Evolutionary conservation across 92 coral and sea anemone species (phyloP).

Genomic region (Pocillopora meandrina): DNA sequence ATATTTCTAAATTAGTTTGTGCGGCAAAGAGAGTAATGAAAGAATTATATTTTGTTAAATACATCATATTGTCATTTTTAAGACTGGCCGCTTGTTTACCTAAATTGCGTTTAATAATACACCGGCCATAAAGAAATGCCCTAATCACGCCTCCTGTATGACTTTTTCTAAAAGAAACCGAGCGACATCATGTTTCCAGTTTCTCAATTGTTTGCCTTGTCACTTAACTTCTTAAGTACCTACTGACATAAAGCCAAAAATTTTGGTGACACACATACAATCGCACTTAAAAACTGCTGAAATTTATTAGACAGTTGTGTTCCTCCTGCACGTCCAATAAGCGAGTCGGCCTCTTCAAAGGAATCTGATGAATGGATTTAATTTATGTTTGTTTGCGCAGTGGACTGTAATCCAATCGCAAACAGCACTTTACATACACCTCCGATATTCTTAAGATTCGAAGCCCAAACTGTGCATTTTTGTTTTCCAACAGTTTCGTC

Average conservation of each 20-base stretch:
- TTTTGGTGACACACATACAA: not conserved
- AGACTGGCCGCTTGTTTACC: not conserved
- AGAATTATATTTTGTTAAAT: not conserved
- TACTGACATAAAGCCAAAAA: constrained; percentile 14
- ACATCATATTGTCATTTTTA: not conserved
- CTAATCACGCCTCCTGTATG: constrained; percentile 21
- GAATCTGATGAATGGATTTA: not conserved
- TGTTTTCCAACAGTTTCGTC: not conserved
- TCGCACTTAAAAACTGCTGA: not conserved
- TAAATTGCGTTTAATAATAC: constrained; percentile 15
- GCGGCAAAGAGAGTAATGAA: not conserved
- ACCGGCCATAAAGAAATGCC: not conserved
- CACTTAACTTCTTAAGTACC: not conserved
- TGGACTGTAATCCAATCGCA: constrained; percentile 5
- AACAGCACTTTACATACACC: not conserved
- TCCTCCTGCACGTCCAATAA: not conserved
- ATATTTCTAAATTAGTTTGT: not conserved
- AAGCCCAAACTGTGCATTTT: not conserved
- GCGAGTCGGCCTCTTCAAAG: constrained; percentile 21
- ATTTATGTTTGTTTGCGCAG: constrained; percentile 17
- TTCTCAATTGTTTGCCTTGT: not conserved
- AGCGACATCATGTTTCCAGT: not conserved
- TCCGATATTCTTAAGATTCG: not conserved
- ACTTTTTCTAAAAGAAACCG: constrained; percentile 8
- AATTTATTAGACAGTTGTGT: not conserved